Conservation (phyloP, 2,113 vertebrate species). For the Zosterops borbonicus region DNA sequence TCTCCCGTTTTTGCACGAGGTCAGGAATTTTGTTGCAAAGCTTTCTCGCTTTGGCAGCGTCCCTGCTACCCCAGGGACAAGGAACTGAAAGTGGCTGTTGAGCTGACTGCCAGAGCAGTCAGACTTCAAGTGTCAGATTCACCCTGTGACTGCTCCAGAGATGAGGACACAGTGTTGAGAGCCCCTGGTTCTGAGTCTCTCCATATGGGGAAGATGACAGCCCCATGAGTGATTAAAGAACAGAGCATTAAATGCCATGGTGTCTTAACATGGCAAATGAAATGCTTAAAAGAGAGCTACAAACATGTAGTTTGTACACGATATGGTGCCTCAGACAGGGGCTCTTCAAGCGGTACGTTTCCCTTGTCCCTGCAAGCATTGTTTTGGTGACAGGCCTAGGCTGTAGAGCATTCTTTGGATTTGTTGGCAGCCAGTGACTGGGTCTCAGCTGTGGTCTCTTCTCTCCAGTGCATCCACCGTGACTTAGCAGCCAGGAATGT, state of each 20-base stretch:
- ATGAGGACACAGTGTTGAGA: background rate
- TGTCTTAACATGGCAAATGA: background rate
- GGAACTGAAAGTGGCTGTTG: slow-evolving; percentile 50
- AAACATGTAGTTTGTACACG: accelerated
- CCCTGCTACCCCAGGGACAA: background rate
- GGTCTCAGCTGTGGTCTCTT: background rate
- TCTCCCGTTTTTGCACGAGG: background rate
- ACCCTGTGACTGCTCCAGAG: background rate
- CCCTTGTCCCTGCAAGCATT: accelerated
- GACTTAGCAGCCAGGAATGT: slow-evolving; percentile 95
- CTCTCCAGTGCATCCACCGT: slow-evolving; percentile 92
- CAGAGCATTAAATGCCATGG: background rate
- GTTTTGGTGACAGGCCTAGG: background rate
- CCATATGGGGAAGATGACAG: background rate
- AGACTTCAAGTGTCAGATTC: background rate
- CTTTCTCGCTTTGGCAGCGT: background rate
- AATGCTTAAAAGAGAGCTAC: background rate
- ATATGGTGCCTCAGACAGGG: background rate
- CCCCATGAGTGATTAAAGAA: background rate
- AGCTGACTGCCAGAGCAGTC: background rate
- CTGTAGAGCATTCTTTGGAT: background rate
- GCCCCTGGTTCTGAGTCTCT: background rate
- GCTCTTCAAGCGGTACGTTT: background rate
- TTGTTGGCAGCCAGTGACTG: background rate
- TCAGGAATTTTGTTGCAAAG: background rate